A percentile compares a stretch with the other conserved stretches of the same genome.
These are phyloP conservation scores for Epizoanthus stellaris DNA, from an alignment of 92 coral and sea anemone genomes.

Conservation along the genomic window DNA sequence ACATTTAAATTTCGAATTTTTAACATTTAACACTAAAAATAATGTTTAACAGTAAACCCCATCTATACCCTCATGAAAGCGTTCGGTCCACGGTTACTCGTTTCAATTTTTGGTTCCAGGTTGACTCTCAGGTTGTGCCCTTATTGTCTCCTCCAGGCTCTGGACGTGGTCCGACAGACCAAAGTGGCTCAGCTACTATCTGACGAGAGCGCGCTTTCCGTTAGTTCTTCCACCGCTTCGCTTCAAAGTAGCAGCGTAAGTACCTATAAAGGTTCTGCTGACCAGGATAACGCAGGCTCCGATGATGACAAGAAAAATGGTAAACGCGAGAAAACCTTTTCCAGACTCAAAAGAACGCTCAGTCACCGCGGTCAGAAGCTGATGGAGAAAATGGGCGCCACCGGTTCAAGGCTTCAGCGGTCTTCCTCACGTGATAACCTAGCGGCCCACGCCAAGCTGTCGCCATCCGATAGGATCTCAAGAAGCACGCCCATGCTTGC, in stretches of 20 bases:
- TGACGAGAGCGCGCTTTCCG: slow-evolving; percentile 82
- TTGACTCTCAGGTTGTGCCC: slow-evolving; percentile 33
- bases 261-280: slow-evolving; percentile 63
- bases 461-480: slow-evolving; percentile 94
- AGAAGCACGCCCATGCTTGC: slow-evolving; percentile 99
- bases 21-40: too few relatives aligned
- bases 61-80: background rate
- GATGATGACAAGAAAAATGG: slow-evolving; percentile 93
- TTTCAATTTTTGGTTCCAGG: slow-evolving; percentile 49
- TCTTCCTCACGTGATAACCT: slow-evolving; percentile 99
- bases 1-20: too few relatives aligned
- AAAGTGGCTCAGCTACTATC: slow-evolving; percentile 97
- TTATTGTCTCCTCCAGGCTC: slow-evolving; percentile 76
- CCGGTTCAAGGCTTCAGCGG: slow-evolving; percentile 95
- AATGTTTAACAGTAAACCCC: too few relatives aligned
- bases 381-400: slow-evolving; percentile 99
- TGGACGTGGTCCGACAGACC: slow-evolving; percentile 97
- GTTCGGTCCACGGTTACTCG: slow-evolving; percentile 35
- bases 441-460: slow-evolving; percentile 96
- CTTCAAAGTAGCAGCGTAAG: slow-evolving; percentile 71
- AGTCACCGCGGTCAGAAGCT: slow-evolving; percentile 98
- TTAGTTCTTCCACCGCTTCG: slow-evolving; percentile 84
- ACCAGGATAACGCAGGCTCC: slow-evolving; percentile 66
- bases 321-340: slow-evolving; percentile 97
- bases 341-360: slow-evolving; percentile 92